These are phyloP conservation scores for Latheticus oryzae DNA, from an alignment of 2,888 invertebrate species.

Conservation along the genomic window DNA sequence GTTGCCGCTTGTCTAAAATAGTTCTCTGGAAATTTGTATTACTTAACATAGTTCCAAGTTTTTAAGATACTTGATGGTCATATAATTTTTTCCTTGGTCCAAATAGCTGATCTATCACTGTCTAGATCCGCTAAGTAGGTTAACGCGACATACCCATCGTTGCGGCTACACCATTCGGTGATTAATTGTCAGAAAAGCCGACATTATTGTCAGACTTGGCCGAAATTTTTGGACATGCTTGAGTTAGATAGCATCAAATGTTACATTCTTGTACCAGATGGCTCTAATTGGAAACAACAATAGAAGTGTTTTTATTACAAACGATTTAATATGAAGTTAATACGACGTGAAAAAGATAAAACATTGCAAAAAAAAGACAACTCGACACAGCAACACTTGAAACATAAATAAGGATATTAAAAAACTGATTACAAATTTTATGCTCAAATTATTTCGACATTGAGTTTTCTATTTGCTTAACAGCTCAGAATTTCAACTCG, in stretches of 20 bases:
- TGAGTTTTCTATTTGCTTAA: background rate
- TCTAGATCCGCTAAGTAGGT: conserved; percentile 38
- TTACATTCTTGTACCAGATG: conserved; percentile 11
- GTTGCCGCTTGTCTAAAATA: conserved; percentile 3
- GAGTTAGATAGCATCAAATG: conserved; percentile 19
- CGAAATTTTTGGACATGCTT: conserved; percentile 27
- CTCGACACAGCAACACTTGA: background rate
- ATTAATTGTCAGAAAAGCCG: conserved; percentile 33
- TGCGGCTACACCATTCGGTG: conserved; percentile 20
- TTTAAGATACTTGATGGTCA: conserved; percentile 28
- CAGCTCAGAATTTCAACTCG: conserved; percentile 3
- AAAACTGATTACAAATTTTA: background rate
- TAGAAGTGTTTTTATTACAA: conserved; percentile 4
- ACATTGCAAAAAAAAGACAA: background rate
- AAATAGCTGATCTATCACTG: conserved; percentile 40
- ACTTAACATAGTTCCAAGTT: conserved; percentile 16
- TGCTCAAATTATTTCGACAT: background rate
- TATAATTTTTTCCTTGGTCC: conserved; percentile 24
- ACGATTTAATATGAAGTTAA: conserved; percentile 15
- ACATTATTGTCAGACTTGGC: conserved; percentile 30
- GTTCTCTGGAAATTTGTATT: background rate
- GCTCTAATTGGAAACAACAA: conserved; percentile 23
- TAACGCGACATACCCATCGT: conserved; percentile 26
- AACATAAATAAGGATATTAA: no score
- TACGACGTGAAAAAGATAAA: conserved; percentile 1